Evolutionary conservation across 2,888 invertebrate species (phyloP).

Genomic region (Drosophila lacicola): DNA sequence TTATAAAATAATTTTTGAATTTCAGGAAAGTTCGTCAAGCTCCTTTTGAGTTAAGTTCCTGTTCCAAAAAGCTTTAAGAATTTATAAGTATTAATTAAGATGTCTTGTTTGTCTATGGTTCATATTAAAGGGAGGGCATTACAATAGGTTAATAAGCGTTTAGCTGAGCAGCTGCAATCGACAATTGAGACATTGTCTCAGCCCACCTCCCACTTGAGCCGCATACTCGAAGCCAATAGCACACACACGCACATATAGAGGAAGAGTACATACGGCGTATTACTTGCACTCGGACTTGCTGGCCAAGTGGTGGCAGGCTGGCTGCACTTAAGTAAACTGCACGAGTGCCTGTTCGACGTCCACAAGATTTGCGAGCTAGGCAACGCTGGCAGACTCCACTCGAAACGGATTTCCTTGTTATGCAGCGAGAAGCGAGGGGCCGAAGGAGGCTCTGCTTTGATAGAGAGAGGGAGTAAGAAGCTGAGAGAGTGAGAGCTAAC

Average conservation of each 20-base stretch:
- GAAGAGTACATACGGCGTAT: neutral
- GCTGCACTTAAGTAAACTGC: constrained; percentile 48
- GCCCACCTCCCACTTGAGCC: constrained; percentile 17
- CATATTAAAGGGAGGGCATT: neutral
- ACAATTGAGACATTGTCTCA: constrained; percentile 43
- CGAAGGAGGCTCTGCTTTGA: neutral
- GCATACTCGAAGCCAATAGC: constrained; percentile 27
- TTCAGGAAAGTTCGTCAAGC: no score
- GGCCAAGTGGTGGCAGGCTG: constrained; percentile 33
- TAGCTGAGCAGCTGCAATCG: constrained; percentile 27
- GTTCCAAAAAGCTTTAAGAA: neutral
- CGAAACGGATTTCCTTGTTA: constrained; percentile 76
- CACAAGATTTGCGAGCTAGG: constrained; percentile 25
- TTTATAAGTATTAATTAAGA: constrained; percentile 1
- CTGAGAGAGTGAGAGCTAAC: neutral
- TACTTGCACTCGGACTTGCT: constrained; percentile 37
- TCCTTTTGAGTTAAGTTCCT: no score
- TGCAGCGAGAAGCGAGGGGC: constrained; percentile 23
- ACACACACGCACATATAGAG: neutral
- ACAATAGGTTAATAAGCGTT: constrained; percentile 21
- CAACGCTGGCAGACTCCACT: constrained; percentile 51
- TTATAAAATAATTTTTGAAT: no score
- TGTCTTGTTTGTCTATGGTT: neutral
- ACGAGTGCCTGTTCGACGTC: constrained; percentile 30
- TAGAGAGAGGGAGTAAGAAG: neutral